A percentile compares a stretch with the other conserved stretches of the same genome.
These are phyloP conservation scores for Drosophila tristis DNA, from an alignment of 1,140 invertebrate species.

Conservation along the genomic window DNA sequence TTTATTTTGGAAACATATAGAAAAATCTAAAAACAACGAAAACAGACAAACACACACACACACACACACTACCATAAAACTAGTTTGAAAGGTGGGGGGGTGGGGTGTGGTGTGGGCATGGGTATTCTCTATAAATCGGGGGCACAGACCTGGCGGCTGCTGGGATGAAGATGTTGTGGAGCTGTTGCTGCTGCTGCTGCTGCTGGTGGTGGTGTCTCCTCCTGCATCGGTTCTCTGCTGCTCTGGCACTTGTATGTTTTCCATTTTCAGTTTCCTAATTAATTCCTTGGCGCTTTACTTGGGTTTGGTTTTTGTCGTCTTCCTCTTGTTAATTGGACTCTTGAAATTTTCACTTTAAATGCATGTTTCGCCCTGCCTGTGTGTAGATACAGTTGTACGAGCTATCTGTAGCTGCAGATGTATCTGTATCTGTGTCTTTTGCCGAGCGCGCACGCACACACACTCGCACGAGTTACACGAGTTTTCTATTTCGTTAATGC, in stretches of 20 bases:
- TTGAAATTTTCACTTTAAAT: slow-evolving; percentile 27
- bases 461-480: slow-evolving; percentile 14
- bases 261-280: slow-evolving; percentile 21
- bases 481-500: slow-evolving; percentile 2
- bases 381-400: slow-evolving; percentile 37
- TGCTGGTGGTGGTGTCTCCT: slow-evolving; percentile 18
- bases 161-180: slow-evolving; percentile 24
- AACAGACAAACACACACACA: slow-evolving; percentile 15
- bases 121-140: slow-evolving; percentile 3
- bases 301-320: not conserved
- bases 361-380: slow-evolving; percentile 31
- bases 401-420: not conserved
- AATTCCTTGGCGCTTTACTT: not conserved
- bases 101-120: slow-evolving; percentile 6
- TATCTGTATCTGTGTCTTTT: slow-evolving; percentile 35
- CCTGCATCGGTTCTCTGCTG: not conserved
- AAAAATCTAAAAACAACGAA: slow-evolving; percentile 43
- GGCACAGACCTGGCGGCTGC: slow-evolving; percentile 32
- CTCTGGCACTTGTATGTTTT: slow-evolving; percentile 20
- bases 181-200: slow-evolving; percentile 19
- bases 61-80: slow-evolving; percentile 22
- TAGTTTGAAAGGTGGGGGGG: slow-evolving; percentile 33
- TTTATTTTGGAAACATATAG: slow-evolving; percentile 22
- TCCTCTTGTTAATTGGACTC: not conserved
- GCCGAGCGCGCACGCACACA: slow-evolving; percentile 27